Evolutionary conservation across 1,140 invertebrate species (phyloP).

Genomic region (Papilio machaon): DNA sequence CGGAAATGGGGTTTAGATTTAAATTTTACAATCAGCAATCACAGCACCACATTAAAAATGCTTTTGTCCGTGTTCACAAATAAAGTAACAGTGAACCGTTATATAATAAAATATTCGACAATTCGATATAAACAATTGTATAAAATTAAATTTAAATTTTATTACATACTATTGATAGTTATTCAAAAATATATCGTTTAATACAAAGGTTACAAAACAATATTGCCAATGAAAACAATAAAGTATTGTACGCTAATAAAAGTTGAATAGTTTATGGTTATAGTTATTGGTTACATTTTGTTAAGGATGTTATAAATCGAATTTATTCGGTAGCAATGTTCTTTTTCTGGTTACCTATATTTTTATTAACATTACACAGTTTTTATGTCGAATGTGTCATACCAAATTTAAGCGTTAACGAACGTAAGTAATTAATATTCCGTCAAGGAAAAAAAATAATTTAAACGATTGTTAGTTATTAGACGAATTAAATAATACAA

Average conservation of each 20-base stretch:
- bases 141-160: neutral
- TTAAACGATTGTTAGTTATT: neutral
- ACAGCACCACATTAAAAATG: neutral
- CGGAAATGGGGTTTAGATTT: no score
- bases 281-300: slow-evolving; percentile 26
- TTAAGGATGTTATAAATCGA: slow-evolving; percentile 27
- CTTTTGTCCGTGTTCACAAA: neutral
- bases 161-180: slow-evolving; percentile 6
- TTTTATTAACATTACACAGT: slow-evolving; percentile 43
- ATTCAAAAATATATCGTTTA: slow-evolving; percentile 1
- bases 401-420: slow-evolving; percentile 58
- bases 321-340: slow-evolving; percentile 27
- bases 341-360: slow-evolving; percentile 35
- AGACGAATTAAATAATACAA: neutral
- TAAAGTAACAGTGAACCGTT: neutral
- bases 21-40: no score
- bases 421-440: slow-evolving; percentile 53
- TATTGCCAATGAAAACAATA: slow-evolving; percentile 36
- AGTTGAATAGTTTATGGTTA: slow-evolving; percentile 22
- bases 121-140: neutral
- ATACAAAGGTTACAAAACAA: slow-evolving; percentile 4
- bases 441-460: neutral
- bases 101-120: neutral
- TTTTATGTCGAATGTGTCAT: slow-evolving; percentile 54
- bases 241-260: slow-evolving; percentile 18